Percentiles rank a stretch among this genome's conserved stretches.
These are phyloP conservation scores for Chlorospingus semifuscus DNA, from an alignment of 2,797 vertebrate genomes.

Conservation along the genomic window DNA sequence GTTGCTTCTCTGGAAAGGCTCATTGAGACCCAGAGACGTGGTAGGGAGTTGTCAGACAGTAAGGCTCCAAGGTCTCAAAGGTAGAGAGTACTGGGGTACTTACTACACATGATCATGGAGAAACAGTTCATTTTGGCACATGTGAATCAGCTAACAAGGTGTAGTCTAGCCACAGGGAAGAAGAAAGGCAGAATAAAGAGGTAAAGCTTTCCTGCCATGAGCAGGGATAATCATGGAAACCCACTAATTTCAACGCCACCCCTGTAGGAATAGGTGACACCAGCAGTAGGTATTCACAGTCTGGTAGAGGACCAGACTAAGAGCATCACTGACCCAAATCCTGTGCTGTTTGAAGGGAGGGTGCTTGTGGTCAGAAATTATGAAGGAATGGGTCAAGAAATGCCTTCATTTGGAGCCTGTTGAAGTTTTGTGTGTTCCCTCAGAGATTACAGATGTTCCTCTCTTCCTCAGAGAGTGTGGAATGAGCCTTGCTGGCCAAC, in stretches of 20 bases:
- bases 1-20: neutral
- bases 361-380: neutral
- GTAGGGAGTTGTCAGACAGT: neutral
- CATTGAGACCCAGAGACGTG: neutral
- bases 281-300: neutral
- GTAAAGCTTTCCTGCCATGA: neutral
- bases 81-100: neutral
- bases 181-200: neutral
- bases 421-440: neutral
- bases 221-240: neutral
- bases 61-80: neutral
- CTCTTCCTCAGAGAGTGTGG: neutral
- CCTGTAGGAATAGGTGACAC: neutral
- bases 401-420: neutral
- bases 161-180: neutral
- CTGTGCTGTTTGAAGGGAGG: neutral
- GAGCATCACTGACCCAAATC: neutral
- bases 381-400: neutral
- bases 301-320: neutral
- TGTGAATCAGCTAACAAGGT: neutral
- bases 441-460: neutral
- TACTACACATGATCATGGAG: neutral
- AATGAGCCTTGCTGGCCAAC: neutral
- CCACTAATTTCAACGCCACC: neutral
- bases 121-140: neutral